Percentiles rank a stretch among this genome's conserved stretches.
Evolutionary conservation across 2,113 vertebrate species (phyloP).

Genomic region (Oryzias celebensis): DNA sequence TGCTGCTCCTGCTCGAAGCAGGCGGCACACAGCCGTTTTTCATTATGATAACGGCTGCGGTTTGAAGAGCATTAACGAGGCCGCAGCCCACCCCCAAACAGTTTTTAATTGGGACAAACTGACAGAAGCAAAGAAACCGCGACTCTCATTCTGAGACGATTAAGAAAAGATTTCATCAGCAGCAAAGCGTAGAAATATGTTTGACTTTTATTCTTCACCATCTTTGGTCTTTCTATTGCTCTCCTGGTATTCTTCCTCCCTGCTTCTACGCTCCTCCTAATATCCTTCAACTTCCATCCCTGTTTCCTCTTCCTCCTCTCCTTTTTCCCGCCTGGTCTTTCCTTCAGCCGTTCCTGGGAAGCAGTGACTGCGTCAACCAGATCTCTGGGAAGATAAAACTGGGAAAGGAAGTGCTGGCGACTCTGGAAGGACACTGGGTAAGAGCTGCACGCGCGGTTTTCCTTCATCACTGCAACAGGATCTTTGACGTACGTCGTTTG

Average conservation of each 20-base stretch:
- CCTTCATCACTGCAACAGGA: background rate
- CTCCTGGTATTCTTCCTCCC: background rate
- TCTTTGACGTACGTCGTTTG: too few species aligned
- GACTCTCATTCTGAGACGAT: too few species aligned
- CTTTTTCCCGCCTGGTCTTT: conserved; percentile 16
- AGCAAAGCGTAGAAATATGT: background rate
- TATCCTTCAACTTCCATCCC: background rate
- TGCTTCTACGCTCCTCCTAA: background rate
- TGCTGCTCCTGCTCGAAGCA: too few species aligned
- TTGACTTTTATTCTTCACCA: background rate
- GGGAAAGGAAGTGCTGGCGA: conserved; percentile 96
- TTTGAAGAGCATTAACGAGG: too few species aligned
- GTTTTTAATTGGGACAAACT: too few species aligned
- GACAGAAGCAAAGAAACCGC: too few species aligned
- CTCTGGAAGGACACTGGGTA: conserved; percentile 97
- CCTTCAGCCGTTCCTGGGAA: conserved; percentile 93
- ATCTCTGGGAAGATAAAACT: conserved; percentile 95
- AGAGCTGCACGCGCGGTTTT: conserved; percentile 48
- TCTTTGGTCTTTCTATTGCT: background rate
- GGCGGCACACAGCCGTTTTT: too few species aligned
- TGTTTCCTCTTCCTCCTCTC: background rate
- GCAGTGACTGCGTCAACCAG: conserved; percentile 94
- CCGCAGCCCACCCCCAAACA: too few species aligned
- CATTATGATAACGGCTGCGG: too few species aligned
- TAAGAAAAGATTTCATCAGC: too few species aligned